Percentiles rank a stretch among this genome's conserved stretches.
These are phyloP conservation scores for Distichodus sexfasciatus DNA, from an alignment of 2,797 vertebrate species.

Conservation along the genomic window DNA sequence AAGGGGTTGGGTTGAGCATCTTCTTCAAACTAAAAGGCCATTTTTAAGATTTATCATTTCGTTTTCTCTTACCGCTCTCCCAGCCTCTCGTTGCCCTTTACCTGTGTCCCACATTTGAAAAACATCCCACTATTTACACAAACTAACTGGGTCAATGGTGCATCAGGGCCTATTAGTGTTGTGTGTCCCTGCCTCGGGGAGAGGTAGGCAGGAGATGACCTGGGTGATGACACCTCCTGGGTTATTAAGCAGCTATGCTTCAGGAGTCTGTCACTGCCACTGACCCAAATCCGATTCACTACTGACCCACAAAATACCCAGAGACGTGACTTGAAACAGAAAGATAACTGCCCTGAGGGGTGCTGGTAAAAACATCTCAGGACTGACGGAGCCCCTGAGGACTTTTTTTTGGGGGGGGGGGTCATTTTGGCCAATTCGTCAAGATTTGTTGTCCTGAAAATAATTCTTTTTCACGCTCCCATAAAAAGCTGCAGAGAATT, in stretches of 20 bases:
- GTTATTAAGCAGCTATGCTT: slow-evolving; percentile 41
- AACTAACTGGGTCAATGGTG: slow-evolving; percentile 40
- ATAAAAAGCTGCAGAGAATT: too few relatives aligned
- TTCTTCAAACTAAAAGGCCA: not conserved
- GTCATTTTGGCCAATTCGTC: too few relatives aligned
- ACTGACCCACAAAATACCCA: slow-evolving; percentile 29
- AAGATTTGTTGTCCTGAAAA: too few relatives aligned
- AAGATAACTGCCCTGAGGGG: too few relatives aligned
- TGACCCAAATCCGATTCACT: slow-evolving; percentile 26
- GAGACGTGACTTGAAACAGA: slow-evolving; percentile 16
- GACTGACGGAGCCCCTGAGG: not conserved
- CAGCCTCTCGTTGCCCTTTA: slow-evolving; percentile 26
- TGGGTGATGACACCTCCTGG: slow-evolving; percentile 30
- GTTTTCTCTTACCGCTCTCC: slow-evolving; percentile 33
- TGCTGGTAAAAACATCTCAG: not conserved
- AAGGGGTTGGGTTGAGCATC: not conserved
- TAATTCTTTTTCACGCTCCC: too few relatives aligned
- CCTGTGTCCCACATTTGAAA: slow-evolving; percentile 16
- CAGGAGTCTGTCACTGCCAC: slow-evolving; percentile 28
- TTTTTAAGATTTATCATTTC: slow-evolving; percentile 23
- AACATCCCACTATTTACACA: slow-evolving; percentile 25
- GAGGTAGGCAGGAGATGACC: slow-evolving; percentile 31
- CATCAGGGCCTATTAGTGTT: slow-evolving; percentile 33
- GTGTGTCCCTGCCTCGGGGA: slow-evolving; percentile 27
- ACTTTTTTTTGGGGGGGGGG: not conserved